phyloP scores from a whole-genome alignment of 2,113 vertebrate genomes.

The Cardinalis cardinalis region DNA sequence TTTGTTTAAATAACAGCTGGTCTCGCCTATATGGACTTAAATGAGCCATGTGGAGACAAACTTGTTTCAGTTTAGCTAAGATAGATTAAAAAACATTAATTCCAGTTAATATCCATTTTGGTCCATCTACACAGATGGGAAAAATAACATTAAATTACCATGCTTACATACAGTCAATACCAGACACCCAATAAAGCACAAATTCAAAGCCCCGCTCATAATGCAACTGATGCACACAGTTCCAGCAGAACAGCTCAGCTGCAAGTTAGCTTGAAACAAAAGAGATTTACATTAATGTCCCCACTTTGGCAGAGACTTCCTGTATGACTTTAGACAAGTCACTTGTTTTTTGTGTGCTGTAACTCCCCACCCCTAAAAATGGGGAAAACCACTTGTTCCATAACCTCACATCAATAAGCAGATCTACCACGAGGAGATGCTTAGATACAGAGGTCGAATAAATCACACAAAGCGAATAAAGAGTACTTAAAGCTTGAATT shows the following conservation, averaged over 20 bases:
- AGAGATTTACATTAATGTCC: slow-evolving; percentile 14
- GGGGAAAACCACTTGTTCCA: not conserved
- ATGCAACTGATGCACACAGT: not conserved
- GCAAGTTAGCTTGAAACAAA: slow-evolving; percentile 12
- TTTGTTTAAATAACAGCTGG: slow-evolving; percentile 33
- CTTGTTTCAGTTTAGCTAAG: slow-evolving; percentile 5
- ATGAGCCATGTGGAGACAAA: slow-evolving; percentile 19
- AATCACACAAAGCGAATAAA: not conserved
- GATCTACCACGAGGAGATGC: not conserved
- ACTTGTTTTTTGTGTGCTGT: not conserved
- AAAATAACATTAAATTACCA: slow-evolving; percentile 37
- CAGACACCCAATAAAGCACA: slow-evolving; percentile 28
- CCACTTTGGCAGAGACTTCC: slow-evolving; percentile 1
- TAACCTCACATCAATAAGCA: not conserved
- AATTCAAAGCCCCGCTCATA: slow-evolving; percentile 22
- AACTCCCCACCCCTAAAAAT: not conserved
- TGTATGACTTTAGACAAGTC: not conserved
- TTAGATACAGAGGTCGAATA: not conserved
- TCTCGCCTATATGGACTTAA: slow-evolving; percentile 1
- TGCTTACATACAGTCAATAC: slow-evolving; percentile 34
- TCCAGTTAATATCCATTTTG: slow-evolving; percentile 38
- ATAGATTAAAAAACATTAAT: slow-evolving; percentile 40
- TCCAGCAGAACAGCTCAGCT: slow-evolving; percentile 18
- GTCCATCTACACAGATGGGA: slow-evolving; percentile 8
- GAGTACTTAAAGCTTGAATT: not conserved